Conservation (phyloP, 2,113 vertebrate species). For the Syrmaticus mikado region DNA sequence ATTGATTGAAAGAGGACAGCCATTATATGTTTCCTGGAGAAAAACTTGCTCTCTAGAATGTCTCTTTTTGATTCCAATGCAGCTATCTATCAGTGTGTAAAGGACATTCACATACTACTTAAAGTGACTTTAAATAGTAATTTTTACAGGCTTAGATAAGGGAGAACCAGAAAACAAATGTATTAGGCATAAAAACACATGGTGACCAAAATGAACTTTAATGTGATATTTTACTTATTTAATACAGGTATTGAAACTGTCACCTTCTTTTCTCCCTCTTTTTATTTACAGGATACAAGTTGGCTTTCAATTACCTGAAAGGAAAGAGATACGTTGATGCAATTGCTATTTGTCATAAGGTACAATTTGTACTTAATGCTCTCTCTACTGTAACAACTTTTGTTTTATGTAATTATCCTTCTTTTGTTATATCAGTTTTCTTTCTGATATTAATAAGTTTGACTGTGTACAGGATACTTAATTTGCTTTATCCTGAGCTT, state of each 20-base stretch:
- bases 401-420: neutral
- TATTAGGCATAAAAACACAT: neutral
- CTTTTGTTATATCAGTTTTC: neutral
- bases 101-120: neutral
- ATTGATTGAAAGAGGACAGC: slow-evolving; percentile 2
- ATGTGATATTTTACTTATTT: neutral
- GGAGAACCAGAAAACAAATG: neutral
- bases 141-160: neutral
- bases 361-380: slow-evolving; percentile 65
- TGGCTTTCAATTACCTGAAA: slow-evolving; percentile 98
- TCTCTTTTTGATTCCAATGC: neutral
- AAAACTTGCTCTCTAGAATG: neutral
- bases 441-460: neutral
- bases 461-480: neutral
- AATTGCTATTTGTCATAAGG: slow-evolving; percentile 95
- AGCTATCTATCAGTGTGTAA: neutral
- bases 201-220: neutral
- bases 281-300: slow-evolving; percentile 89
- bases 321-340: slow-evolving; percentile 94
- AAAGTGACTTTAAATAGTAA: neutral
- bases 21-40: neutral
- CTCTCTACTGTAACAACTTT: neutral
- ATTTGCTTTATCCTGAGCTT: neutral
- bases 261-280: neutral
- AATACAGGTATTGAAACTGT: neutral